Conservation (phyloP, 2,113 vertebrate genomes). For the Oreochromis niloticus region DNA sequence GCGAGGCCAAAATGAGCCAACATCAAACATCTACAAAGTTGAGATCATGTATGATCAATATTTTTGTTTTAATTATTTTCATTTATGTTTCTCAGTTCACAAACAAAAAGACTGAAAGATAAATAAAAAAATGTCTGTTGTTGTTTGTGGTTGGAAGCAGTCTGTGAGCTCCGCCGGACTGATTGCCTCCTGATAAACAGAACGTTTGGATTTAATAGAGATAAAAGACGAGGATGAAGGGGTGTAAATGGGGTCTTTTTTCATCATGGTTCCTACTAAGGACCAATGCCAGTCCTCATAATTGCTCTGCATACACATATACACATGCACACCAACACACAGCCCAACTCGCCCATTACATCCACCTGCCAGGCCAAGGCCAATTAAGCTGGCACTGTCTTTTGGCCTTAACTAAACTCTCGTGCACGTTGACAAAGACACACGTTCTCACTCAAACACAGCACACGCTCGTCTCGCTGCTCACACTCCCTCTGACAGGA, state of each 20-base stretch:
- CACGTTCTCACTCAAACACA: neutral
- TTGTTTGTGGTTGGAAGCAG: neutral
- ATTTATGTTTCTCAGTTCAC: neutral
- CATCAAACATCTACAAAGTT: neutral
- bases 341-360: neutral
- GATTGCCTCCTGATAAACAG: neutral
- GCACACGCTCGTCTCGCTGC: neutral
- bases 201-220: neutral
- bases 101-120: neutral
- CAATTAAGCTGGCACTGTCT: conserved; percentile 34
- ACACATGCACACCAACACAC: neutral
- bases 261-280: neutral
- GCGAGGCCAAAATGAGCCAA: neutral
- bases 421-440: neutral
- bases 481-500: neutral
- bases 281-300: neutral
- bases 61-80: neutral
- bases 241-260: neutral
- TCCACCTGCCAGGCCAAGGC: neutral
- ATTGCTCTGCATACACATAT: neutral
- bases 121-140: neutral
- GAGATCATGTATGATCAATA: neutral
- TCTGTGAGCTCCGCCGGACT: neutral
- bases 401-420: conserved; percentile 13
- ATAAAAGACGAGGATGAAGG: neutral